phyloP scores from a whole-genome alignment of 2,888 invertebrate species.

The Pristionchus mayeri region DNA sequence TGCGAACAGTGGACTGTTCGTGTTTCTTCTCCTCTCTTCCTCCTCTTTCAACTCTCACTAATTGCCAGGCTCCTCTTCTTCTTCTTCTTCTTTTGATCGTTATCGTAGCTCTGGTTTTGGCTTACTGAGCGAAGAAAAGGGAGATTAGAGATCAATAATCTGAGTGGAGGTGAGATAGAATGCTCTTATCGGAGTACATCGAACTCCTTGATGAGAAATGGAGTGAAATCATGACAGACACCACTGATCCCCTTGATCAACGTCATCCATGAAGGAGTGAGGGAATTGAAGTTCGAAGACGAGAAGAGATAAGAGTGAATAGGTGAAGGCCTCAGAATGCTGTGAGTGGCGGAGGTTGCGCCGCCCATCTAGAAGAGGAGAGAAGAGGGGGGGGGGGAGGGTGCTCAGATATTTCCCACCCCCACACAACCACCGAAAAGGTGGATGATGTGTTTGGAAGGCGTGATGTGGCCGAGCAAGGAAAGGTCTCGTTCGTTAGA shows the following conservation, averaged over 20 bases:
- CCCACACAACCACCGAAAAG: neutral
- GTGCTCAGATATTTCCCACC: neutral
- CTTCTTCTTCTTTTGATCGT: conserved; percentile 17
- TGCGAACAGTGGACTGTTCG: neutral
- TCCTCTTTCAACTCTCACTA: conserved; percentile 30
- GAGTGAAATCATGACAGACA: no score
- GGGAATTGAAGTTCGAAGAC: neutral
- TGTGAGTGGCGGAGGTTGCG: neutral
- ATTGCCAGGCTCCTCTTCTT: conserved; percentile 19
- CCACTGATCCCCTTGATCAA: neutral
- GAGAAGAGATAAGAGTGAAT: neutral
- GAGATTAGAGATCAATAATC: conserved; percentile 2
- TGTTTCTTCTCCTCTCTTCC: neutral
- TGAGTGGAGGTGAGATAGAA: neutral
- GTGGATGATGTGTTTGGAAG: neutral
- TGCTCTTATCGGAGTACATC: neutral
- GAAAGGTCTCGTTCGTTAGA: neutral
- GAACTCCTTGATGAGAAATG: neutral
- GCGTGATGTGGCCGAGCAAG: neutral
- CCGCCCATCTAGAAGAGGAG: neutral
- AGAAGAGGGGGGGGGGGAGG: neutral
- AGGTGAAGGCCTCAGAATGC: neutral
- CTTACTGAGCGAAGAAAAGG: neutral
- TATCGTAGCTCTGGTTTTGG: conserved; percentile 29
- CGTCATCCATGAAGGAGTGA: neutral